Evolutionary conservation across 64 coral and sea anemone species (phyloP), one percentile per base, ranked within the genome.

Genomic region (Porites lutea): DNA sequence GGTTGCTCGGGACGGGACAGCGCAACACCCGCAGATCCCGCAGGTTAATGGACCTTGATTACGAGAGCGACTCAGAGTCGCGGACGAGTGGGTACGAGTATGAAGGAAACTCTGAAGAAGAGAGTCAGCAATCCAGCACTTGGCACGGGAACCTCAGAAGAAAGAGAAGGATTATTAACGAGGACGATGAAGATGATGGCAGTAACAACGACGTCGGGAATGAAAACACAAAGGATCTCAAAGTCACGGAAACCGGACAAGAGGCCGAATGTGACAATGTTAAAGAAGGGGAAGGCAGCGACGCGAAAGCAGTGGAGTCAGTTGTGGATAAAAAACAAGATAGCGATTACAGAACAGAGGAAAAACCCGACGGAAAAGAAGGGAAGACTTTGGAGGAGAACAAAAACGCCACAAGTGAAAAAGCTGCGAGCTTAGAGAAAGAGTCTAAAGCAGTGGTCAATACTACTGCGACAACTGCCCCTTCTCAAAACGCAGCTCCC

Each of bases 61-160:
- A 80, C 16, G 94, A 74, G 3, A 96, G 94, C 55, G 97, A 96
- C 37, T 87, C 92, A 12, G 97, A 99, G 66, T 99, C 97, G 21
- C 82, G 92, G 46, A 71, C 52, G 59, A 98, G 96, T 65, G 92
- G 96, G 20, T 96, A 92, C 78, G 94, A 95, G 59, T 93, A 59
- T 18, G 94, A 77, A n/a, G 97, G 74, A 2, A 96, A 89, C 48
- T 88, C 94, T 19, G 94, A 93, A 12, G 94, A 93, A 5, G 97
- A 94, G 15, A 20, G 81, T 44, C 83, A 76, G 54, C 58, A 16
- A 48, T 61, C 64, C 13, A 92, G 91, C 19, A 83, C 87, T 67
- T 82, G 88, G 49, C 91, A 91, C 37, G 61, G 93, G 15, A 91
- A 93, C 61, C 91, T 99, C 10, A 37, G 97, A 87, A 90, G 92